phyloP scores from a whole-genome alignment of 2,113 vertebrate species.

The Callocephalon fimbriatum region DNA sequence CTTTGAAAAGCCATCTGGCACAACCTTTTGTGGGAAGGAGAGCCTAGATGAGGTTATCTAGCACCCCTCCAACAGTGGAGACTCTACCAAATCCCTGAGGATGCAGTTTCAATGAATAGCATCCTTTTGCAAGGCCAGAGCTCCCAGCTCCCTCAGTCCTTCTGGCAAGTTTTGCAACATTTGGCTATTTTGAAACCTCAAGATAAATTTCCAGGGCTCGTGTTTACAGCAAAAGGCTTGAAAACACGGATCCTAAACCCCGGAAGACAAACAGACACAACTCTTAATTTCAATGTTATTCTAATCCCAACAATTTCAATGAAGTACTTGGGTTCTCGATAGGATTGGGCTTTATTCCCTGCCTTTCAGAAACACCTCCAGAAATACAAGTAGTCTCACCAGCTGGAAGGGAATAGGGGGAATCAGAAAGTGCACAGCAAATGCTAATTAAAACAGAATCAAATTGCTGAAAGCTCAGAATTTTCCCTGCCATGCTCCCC shows the following conservation, averaged over 20 bases:
- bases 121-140: neutral
- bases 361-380: neutral
- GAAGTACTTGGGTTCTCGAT: neutral
- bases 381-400: neutral
- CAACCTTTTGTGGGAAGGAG: neutral
- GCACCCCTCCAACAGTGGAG: neutral
- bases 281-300: slow-evolving; percentile 1
- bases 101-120: neutral
- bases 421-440: neutral
- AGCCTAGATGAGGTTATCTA: neutral
- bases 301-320: slow-evolving; percentile 25
- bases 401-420: neutral
- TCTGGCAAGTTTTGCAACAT: slow-evolving; percentile 53
- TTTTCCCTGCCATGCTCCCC: neutral
- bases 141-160: neutral
- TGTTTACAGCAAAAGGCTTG: slow-evolving; percentile 50
- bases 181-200: slow-evolving; percentile 44
- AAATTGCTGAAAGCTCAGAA: neutral
- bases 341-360: neutral
- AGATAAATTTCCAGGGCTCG: neutral
- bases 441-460: neutral
- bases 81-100: neutral
- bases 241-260: neutral
- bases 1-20: neutral
- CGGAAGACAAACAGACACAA: slow-evolving; percentile 19